These are phyloP conservation scores for Agonopterix heracliana DNA, from an alignment of 2,888 invertebrate genomes.

Conservation along the genomic window DNA sequence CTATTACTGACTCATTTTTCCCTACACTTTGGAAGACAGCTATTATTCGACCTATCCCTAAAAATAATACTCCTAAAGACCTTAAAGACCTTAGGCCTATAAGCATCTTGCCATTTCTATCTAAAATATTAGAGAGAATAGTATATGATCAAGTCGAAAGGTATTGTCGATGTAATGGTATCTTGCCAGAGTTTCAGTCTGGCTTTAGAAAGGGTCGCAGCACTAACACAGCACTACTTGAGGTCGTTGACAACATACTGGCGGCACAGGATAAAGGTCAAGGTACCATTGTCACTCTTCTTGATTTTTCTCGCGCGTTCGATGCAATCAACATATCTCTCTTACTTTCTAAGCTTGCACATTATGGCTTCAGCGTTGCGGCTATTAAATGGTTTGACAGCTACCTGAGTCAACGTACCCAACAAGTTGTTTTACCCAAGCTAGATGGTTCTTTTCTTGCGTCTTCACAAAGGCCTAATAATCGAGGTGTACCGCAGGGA, in stretches of 20 bases:
- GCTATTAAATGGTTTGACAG: slow-evolving; percentile 3
- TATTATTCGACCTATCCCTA: slow-evolving; percentile 11
- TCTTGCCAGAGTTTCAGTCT: slow-evolving; percentile 23
- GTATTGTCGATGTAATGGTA: slow-evolving; percentile 16
- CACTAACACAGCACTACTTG: slow-evolving; percentile 23
- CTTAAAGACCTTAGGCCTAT: slow-evolving; percentile 12
- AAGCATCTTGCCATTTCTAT: slow-evolving; percentile 10
- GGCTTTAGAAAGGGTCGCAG: too few species aligned
- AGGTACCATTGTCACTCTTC: slow-evolving; percentile 17
- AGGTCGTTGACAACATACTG: slow-evolving; percentile 22
- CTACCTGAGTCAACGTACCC: not conserved
- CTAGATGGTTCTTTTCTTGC: not conserved
- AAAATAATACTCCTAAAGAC: slow-evolving; percentile 1
- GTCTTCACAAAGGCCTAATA: not conserved
- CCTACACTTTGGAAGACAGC: slow-evolving; percentile 20
- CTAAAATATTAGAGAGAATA: slow-evolving; percentile 13
- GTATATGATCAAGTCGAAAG: slow-evolving; percentile 15
- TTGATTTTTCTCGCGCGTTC: slow-evolving; percentile 30
- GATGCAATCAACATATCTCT: slow-evolving; percentile 20
- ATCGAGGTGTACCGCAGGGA: slow-evolving; percentile 9
- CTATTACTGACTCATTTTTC: too few species aligned
- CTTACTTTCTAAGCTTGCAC: slow-evolving; percentile 14
- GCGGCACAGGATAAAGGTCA: slow-evolving; percentile 16
- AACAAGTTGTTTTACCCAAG: not conserved
- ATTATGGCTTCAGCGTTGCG: slow-evolving; percentile 4